Evolutionary conservation across 2,113 vertebrate genomes (phyloP), one percentile per base, ranked within the genome.

Genomic region (Zingel zingel): DNA sequence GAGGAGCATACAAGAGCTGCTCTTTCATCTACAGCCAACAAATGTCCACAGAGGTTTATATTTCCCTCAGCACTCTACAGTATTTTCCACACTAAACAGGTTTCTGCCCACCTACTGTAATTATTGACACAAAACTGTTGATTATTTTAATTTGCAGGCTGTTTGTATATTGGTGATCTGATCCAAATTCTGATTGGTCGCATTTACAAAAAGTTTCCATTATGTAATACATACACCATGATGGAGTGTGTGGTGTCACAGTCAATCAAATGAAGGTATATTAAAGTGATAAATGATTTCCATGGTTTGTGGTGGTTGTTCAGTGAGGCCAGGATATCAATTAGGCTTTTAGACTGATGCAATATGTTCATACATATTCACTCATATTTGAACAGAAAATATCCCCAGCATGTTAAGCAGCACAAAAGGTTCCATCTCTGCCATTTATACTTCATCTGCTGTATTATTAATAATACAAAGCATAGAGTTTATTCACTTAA

Each of bases 1-100:
- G 81, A 91, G 86, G 65, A 89, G 80, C 79, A 75, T 79, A 83
- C 70, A 27, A 75, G 74, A 77, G 84, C 66, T 66, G 79, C 71
- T 64, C 92, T 93, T 94, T 93, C 68, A 90, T 88, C 85, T 71
- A 0, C 62, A 62, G 90, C 91, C 94, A 94, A 87, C 81, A 69
- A 33, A 50, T 68, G 81, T 92, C 85, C 68, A 59, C 10, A 14
- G 88, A 91, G 84, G 68, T 27, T 83, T 74, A 80, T 71, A 64
- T 79, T 83, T 82, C 61, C 66, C 25, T 87, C 66, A 62, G 45
- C 58, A 25, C 70, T 82, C 59, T 45, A 0, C 43, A 50, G 48
- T 33, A 30, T 70, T 85, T 81, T 86, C 85, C 70, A 81, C 76
- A 76, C 68, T 58, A 82, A 88, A 81, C 79, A 86, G 66, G 48